A percentile compares a stretch with the other conserved stretches of the same genome.
phyloP scores from a whole-genome alignment of 2,113 vertebrate genomes.

The Vanacampus margaritifer region DNA sequence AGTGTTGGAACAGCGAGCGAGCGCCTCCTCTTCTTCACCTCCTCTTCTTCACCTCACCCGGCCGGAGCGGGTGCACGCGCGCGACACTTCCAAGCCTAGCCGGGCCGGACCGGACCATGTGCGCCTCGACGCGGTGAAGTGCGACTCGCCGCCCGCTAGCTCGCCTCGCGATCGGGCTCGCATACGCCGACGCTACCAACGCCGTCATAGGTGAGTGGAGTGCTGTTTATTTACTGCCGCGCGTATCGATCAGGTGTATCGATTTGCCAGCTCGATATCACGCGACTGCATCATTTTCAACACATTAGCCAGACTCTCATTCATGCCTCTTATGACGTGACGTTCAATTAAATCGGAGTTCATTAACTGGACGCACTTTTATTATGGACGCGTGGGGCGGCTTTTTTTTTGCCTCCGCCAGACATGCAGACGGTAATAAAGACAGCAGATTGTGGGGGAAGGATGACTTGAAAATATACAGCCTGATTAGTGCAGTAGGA shows the following conservation, averaged over 20 bases:
- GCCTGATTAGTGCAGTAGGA: background rate
- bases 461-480: background rate
- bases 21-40: background rate
- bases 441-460: background rate
- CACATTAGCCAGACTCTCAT: background rate
- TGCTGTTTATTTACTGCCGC: conserved; percentile 1
- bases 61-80: background rate
- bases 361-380: background rate
- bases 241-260: background rate
- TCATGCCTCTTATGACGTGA: background rate
- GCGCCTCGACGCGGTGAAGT: conserved; percentile 57
- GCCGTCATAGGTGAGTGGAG: conserved; percentile 60
- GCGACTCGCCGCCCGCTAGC: conserved; percentile 2
- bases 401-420: background rate
- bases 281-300: background rate
- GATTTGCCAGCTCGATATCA: background rate
- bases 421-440: background rate
- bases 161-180: conserved; percentile 36
- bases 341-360: background rate
- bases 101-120: conserved; percentile 46
- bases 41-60: background rate
- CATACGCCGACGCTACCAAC: conserved; percentile 59
- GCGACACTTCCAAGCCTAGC: background rate
- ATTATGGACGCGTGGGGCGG: background rate
- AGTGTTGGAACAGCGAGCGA: background rate